phyloP scores from a whole-genome alignment of 2,888 invertebrate species.

The Neuroscelio doddi region DNA sequence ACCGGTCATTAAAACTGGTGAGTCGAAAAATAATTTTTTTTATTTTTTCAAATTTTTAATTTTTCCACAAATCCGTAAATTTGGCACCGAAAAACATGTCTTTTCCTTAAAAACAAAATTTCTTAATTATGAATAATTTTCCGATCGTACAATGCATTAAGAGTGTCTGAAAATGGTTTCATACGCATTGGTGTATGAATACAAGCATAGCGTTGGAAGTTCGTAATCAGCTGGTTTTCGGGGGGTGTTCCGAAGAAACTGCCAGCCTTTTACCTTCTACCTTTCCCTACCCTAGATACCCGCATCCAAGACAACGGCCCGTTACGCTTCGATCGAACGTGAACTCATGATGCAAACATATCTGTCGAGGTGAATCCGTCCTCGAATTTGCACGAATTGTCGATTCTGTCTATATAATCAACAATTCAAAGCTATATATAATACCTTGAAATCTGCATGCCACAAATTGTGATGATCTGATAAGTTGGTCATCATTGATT shows the following conservation, averaged over 20 bases:
- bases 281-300: slow-evolving; percentile 62
- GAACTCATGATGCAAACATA: slow-evolving; percentile 64
- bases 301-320: slow-evolving; percentile 70
- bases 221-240: slow-evolving; percentile 47
- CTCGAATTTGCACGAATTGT: slow-evolving; percentile 43
- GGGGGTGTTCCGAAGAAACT: slow-evolving; percentile 47
- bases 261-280: slow-evolving; percentile 49
- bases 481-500: no score
- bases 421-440: slow-evolving; percentile 17
- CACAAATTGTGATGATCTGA: no score
- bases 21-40: no score
- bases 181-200: slow-evolving; percentile 10
- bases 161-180: slow-evolving; percentile 6
- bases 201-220: slow-evolving; percentile 24
- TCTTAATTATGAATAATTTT: no score
- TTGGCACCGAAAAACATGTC: no score
- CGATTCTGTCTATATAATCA: slow-evolving; percentile 37
- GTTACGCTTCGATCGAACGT: slow-evolving; percentile 69
- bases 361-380: slow-evolving; percentile 59
- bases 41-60: no score
- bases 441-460: no score
- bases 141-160: no score
- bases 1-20: no score
- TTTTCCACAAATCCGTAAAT: no score
- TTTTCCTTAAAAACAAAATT: no score